Conservation (phyloP, 2,888 invertebrate species). For the Lasioglossum zephyrum region DNA sequence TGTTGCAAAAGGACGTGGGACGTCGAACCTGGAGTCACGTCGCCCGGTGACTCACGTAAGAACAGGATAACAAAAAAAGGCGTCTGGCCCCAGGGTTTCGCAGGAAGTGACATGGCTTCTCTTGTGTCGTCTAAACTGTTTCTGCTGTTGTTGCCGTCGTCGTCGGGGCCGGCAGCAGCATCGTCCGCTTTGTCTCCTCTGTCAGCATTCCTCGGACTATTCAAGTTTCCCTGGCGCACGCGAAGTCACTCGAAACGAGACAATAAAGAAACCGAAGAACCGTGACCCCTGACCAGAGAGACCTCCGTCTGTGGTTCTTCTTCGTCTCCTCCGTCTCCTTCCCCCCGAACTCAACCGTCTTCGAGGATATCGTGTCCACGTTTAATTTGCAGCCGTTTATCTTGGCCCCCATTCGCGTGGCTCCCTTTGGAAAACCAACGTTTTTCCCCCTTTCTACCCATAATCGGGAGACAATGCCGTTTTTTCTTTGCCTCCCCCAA, state of each 20-base stretch:
- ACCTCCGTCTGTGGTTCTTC: constrained; percentile 29
- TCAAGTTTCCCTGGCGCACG: constrained; percentile 24
- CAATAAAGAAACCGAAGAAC: constrained; percentile 55
- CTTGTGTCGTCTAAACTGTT: constrained; percentile 56
- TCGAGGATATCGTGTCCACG: constrained; percentile 35
- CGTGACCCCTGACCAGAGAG: constrained; percentile 62
- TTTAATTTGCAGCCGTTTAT: constrained; percentile 56
- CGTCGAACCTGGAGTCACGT: constrained; percentile 21
- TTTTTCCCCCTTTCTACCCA: constrained; percentile 19
- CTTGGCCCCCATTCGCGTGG: constrained; percentile 31
- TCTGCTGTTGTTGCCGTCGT: constrained; percentile 37
- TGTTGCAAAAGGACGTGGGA: not conserved
- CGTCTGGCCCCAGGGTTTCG: constrained; percentile 59
- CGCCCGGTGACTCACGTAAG: constrained; percentile 52
- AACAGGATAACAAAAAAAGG: constrained; percentile 32
- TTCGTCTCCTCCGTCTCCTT: not conserved
- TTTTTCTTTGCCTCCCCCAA: not conserved
- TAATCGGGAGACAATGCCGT: constrained; percentile 54
- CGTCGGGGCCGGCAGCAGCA: constrained; percentile 22
- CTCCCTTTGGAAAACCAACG: constrained; percentile 9
- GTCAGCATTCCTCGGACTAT: constrained; percentile 36
- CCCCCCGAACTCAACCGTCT: not conserved
- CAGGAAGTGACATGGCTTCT: constrained; percentile 70
- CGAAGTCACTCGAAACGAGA: constrained; percentile 35
- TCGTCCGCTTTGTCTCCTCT: constrained; percentile 40